Evolutionary conservation across 1,140 invertebrate genomes (phyloP), one percentile per base, ranked within the genome.

Genomic region (Kradibia gibbosae): DNA sequence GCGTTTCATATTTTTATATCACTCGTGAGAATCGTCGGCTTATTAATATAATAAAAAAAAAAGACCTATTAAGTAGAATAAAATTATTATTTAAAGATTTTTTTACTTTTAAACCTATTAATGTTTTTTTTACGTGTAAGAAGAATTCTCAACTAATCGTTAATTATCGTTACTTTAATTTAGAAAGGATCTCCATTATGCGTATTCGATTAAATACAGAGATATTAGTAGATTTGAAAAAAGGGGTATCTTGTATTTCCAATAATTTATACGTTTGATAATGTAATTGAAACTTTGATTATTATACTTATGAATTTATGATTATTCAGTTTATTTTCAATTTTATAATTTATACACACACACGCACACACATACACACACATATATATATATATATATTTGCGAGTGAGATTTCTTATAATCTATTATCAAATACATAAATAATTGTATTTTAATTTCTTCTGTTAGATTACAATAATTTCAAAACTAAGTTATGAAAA

Each of bases 221-320:
- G 62, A 78, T 50, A 8, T 28, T 42, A 50, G 31, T 39, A 53
- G n/a, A n/a, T n/a, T n/a, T 53, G 42, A 34, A 42, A 22, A 53
- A 65, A 17, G 7, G 60, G 48, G 25, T 11, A 28, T 67, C 57
- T 42, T 11, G 11, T 36, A 13, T 13, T 75, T 31, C n/a, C 48
- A 65, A 42, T 28, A 28, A 31, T 3, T 42, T 34, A 48, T 22
- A 17, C 34, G 48, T 53, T 57, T 4, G 60, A 70, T 60, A 50
- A 78, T 70, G 67, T 36, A 36, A 65, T 1, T 48, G 3, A 31
- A 34, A 53, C 31, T 70, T 17, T 53, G 20, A 78, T 31, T 78
- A 67, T 45, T 70, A 70, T 34, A 67, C 67, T 78, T 78, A 36
- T 48, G 31, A 78, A 39, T 45, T 31, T 67, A 39, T 39, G 36